These are phyloP conservation scores for Martes martes DNA, from an alignment of 2,113 vertebrate species.

Conservation along the genomic window DNA sequence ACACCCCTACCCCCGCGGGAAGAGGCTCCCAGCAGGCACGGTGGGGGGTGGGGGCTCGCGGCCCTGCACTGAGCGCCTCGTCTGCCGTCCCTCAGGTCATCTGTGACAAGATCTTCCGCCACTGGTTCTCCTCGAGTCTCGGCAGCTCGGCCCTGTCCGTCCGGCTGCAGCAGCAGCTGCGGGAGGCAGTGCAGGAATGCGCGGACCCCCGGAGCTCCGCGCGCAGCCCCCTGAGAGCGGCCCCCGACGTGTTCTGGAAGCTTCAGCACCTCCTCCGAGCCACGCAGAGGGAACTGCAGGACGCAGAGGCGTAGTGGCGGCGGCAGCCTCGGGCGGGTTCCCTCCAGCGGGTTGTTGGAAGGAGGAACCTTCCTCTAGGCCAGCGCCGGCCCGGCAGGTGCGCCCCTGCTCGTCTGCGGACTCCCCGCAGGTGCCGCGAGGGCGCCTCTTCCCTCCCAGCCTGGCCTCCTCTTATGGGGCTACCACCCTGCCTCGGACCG, in stretches of 20 bases:
- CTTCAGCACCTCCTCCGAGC: slow-evolving; percentile 87
- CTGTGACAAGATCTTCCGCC: slow-evolving; percentile 97
- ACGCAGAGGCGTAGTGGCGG: not conserved
- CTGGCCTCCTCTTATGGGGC: not conserved
- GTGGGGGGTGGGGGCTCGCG: accelerated
- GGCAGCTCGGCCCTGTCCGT: slow-evolving; percentile 77
- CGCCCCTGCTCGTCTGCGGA: not conserved
- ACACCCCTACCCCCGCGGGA: no score
- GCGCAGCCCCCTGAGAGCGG: not conserved
- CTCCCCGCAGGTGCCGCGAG: not conserved
- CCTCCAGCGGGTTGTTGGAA: not conserved
- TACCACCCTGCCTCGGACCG: not conserved
- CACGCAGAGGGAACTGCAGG: slow-evolving; percentile 76
- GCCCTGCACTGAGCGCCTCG: not conserved
- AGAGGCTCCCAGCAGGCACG: not conserved
- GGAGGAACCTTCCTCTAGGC: not conserved
- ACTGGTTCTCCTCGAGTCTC: slow-evolving; percentile 89
- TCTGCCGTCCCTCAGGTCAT: slow-evolving; percentile 86
- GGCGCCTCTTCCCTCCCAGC: no score
- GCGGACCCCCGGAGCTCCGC: slow-evolving; percentile 73
- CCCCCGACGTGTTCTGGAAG: slow-evolving; percentile 81
- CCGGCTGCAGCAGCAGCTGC: slow-evolving; percentile 89
- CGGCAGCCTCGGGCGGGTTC: not conserved
- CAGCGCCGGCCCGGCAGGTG: accelerated
- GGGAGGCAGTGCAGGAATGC: slow-evolving; percentile 89